Conservation (phyloP, 2,888 invertebrate genomes). For the Anarsia innoxiella region DNA sequence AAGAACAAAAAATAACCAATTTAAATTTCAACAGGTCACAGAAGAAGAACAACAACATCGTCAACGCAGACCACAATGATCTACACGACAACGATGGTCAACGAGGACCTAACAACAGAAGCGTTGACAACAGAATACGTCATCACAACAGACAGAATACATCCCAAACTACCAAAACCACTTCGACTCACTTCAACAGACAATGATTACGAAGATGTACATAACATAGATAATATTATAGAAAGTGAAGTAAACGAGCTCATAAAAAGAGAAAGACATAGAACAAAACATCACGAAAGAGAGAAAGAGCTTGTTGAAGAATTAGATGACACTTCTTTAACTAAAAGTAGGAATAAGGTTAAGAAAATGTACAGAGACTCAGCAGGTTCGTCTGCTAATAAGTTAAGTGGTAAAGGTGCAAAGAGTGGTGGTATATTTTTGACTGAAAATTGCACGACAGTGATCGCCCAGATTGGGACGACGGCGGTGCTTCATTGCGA, state of each 20-base stretch:
- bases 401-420: conserved; percentile 51
- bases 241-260: conserved; percentile 40
- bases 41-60: conserved; percentile 63
- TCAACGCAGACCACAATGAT: conserved; percentile 43
- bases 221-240: conserved; percentile 54
- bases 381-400: conserved; percentile 53
- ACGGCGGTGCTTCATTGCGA: conserved; percentile 78
- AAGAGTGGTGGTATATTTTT: conserved; percentile 67
- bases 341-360: conserved; percentile 56
- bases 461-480: conserved; percentile 78
- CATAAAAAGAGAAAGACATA: conserved; percentile 40
- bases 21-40: conserved; percentile 45
- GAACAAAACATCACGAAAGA: conserved; percentile 41
- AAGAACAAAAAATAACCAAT: too few relatives aligned
- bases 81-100: conserved; percentile 38
- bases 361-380: conserved; percentile 72
- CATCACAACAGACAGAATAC: conserved; percentile 33
- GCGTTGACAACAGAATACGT: conserved; percentile 37
- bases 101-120: conserved; percentile 41
- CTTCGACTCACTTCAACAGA: conserved; percentile 48
- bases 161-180: conserved; percentile 57
- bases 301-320: conserved; percentile 50
- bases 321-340: conserved; percentile 45
- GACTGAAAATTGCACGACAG: conserved; percentile 77
- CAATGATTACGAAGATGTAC: conserved; percentile 51